Evolutionary conservation across 2,113 vertebrate genomes (phyloP), one percentile per base, ranked within the genome.

Genomic region (Sterna hirundo): DNA sequence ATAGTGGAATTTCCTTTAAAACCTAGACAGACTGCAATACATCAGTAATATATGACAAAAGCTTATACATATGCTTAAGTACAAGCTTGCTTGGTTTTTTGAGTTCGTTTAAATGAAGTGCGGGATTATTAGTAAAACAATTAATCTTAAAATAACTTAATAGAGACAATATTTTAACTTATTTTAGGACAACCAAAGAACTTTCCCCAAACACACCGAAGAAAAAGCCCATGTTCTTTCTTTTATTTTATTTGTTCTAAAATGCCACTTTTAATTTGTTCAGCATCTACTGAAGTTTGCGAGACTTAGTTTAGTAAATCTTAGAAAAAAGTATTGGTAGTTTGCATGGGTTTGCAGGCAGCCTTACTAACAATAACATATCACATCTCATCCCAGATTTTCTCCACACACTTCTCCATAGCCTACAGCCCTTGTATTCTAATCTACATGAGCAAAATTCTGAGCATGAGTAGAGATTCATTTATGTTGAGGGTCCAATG

Each of bases 401-500:
- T 86, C 42, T 64, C 47, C 8, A 27, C 47, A 60, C 4, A 9
- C 17, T 27, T n/a, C 40, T 82, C 17, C 46, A 40, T 22, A 83
- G 62, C 16, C 46, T 52, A 49, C 13, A 82, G n/a, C 38, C 32
- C 12, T 74, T 18, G 2, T 36, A 57, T 65, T 62, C 65, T 51
- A 47, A 83, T 34, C 23, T 32, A 11, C 9, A 12, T 22, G 13
- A 76, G 32, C 5, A 80, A 60, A 80, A 46, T 9, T 8, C 22
- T 27, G 38, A 86, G 32, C 11, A 3, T 2, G n/a, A 84, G 42
- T 15, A 62, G 32, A 70, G 29, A 51, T 29, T 60, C 34, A 58
- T 0, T 55, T 23, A 32, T 64, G 20, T 30, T 1, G 1, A 66
- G 44, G 42, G 46, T 81, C 42, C 46, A 81, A 1, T 6, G 27